Evolutionary conservation across 2,797 vertebrate genomes (phyloP).

Genomic region (Neomorphus geoffroyi): DNA sequence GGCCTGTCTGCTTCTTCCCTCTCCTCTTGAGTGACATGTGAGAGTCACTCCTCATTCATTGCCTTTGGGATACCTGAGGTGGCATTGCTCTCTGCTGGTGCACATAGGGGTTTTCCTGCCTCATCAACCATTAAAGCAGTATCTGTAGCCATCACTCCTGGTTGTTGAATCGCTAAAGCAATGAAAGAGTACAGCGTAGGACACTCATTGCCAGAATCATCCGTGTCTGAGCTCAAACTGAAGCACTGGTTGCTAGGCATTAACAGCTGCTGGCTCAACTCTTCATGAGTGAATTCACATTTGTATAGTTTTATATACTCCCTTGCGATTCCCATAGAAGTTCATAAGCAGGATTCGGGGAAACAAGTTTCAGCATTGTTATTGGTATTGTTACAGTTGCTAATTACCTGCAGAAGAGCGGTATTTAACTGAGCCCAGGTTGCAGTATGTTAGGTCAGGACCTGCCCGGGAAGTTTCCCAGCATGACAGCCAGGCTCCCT

Average conservation of each 20-base stretch:
- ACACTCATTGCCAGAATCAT: background rate
- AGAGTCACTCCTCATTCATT: background rate
- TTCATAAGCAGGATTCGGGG: background rate
- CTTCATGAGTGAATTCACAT: background rate
- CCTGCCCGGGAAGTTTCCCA: background rate
- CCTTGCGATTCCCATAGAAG: background rate
- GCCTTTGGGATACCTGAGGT: background rate
- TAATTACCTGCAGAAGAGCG: background rate
- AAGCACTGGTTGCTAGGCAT: background rate
- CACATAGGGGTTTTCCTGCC: background rate
- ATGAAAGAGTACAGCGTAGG: background rate
- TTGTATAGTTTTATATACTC: background rate
- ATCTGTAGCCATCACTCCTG: background rate
- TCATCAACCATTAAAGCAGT: background rate
- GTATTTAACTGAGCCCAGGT: background rate
- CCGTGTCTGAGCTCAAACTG: background rate
- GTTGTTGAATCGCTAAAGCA: background rate
- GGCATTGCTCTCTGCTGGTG: background rate
- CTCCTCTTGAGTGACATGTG: fast-evolving
- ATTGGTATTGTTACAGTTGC: background rate
- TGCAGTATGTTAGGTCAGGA: background rate
- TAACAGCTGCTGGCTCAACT: background rate
- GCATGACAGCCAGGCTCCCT: background rate
- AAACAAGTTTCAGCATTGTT: background rate
- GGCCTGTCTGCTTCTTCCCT: background rate